Conservation (phyloP, 2,888 invertebrate genomes). For the Taenaris catops region DNA sequence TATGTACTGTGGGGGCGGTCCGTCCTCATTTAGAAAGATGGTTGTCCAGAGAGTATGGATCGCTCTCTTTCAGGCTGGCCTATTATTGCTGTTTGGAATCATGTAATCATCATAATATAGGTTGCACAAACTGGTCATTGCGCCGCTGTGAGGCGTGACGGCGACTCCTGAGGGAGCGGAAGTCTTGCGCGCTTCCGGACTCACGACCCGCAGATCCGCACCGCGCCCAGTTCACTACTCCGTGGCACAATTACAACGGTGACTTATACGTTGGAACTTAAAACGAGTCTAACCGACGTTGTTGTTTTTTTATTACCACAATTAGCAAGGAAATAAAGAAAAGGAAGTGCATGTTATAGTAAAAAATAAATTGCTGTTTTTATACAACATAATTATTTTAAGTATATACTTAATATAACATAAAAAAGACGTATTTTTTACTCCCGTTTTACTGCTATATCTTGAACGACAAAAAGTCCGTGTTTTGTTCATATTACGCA, state of each 20-base stretch:
- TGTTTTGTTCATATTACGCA: no score
- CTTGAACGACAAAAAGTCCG: no score
- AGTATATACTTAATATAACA: background rate
- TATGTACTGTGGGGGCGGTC: no score
- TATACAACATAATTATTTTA: constrained; percentile 1
- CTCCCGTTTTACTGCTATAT: no score
- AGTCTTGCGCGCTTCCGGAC: constrained; percentile 73
- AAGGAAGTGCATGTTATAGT: constrained; percentile 7
- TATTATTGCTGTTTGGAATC: no score
- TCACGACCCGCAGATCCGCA: constrained; percentile 63
- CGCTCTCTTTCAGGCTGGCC: no score
- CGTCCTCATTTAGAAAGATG: no score
- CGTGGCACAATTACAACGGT: constrained; percentile 12
- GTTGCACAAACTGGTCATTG: constrained; percentile 18
- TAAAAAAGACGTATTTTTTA: no score
- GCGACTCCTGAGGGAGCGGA: constrained; percentile 70
- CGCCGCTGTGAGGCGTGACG: constrained; percentile 52
- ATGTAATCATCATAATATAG: no score
- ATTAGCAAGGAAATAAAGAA: constrained; percentile 7
- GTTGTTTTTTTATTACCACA: constrained; percentile 1
- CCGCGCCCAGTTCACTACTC: constrained; percentile 11
- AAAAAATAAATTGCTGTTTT: constrained; percentile 9
- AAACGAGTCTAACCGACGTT: constrained; percentile 4
- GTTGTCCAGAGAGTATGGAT: no score
- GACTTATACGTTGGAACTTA: constrained; percentile 10